Evolutionary conservation across 1,140 invertebrate species (phyloP), one percentile per base, ranked within the genome.

Genomic region (Coptotermes formosanus): DNA sequence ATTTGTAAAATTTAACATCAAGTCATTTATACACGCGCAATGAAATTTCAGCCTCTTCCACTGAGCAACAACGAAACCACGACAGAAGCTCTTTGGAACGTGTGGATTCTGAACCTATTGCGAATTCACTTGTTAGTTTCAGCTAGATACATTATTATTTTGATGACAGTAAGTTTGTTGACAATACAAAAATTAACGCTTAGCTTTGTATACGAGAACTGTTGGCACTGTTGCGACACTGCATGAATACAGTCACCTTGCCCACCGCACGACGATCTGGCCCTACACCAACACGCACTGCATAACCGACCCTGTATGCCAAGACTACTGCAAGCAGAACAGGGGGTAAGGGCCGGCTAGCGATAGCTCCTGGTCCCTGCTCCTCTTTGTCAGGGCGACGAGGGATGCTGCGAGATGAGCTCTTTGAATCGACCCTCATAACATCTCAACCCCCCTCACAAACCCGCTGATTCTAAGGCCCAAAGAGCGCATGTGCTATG

Each of bases 381-480:
- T 75, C 25, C 64, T 14, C 64, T n/a, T 75, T 75, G 64, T n/a
- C 64, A 75, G 64, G 64, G 64, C 14, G 64, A 75, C 64, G 64
- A 75, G 64, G n/a, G 64, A 75, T 75, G 64, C 64, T 75, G 64
- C 64, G 64, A 75, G 64, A 75, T 75, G 64, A 75, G 64, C 64
- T 75, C 64, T n/a, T 75, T 75, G 64, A 75, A 75, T 75, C 64
- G 64, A 75, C 64, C 64, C 64, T 75, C 64, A 14, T 75, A 25
- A 75, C 64, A 75, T 64, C 59, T 19, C 59, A 8, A 64, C 21
- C 59, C 59, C 59, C 25, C 59, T 21, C n/a, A 30, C 25, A 75
- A 75, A 75, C 64, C 64, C 2, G n/a, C 25, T 16, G 64, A 75
- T 75, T 75, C 64, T 75, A 75, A 75, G 25, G 9, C 64, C 64